Evolutionary conservation across 1,140 invertebrate genomes (phyloP), one percentile per base, ranked within the genome.

Genomic region (Drosophila ironensis): DNA sequence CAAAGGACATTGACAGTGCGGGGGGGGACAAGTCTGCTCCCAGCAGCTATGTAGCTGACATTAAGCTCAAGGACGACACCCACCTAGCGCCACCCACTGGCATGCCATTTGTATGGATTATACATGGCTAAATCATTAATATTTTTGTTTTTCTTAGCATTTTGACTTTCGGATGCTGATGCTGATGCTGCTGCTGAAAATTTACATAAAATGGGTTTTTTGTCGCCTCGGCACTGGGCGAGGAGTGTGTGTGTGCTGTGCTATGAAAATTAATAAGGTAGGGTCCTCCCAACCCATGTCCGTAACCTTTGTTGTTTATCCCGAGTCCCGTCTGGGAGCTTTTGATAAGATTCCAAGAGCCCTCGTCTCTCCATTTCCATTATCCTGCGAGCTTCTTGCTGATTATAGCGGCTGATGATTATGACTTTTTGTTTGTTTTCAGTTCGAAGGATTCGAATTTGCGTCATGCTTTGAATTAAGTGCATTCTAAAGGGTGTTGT

Each of bases 81-180:
- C 22, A 16, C 16, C 11, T 11, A 1, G 9, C 5, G n/a, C 42
- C 30, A 27, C 60, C 44, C 52, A 54, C 35, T 19, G 30, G 30
- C 50, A 45, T 45, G 40, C 66, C 76, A 84, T 84, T 84, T 84
- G 60, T 84, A 86, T 86, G 66, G 78, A 86, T 84, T 84, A 86
- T 67, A 86, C 60, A 84, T 67, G 74, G 30, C 33, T 45, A 69
- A 78, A 86, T 84, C 74, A 86, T 84, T 84, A 84, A 86, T 63
- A 63, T 84, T 80, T 71, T 84, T 84, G 78, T 82, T 84, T 74
- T 78, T 86, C 73, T 67, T 74, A 40, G 54, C 59, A 46, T 84
- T 69, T 82, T 71, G 44, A 47, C 78, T 78, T 78, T 60, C 37
- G 59, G 56, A 48, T 63, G 71, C 60, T 37, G 33, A 16, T 17